These are phyloP conservation scores for Eleginops maclovinus DNA, from an alignment of 2,113 vertebrate genomes.

Conservation along the genomic window DNA sequence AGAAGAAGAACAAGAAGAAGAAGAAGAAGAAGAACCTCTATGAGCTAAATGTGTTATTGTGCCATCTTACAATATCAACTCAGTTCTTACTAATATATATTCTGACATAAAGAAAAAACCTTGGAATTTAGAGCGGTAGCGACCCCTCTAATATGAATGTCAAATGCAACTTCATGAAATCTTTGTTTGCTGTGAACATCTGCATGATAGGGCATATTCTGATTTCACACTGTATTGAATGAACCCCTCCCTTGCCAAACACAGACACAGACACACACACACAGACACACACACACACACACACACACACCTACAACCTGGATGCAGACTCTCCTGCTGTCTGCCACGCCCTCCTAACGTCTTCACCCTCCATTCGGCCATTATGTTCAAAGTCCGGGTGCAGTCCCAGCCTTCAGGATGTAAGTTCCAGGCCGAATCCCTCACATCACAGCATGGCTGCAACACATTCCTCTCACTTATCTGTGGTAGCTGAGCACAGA, in stretches of 20 bases:
- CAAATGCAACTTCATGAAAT: neutral
- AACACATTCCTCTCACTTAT: conserved; percentile 74
- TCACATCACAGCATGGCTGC: conserved; percentile 57
- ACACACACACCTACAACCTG: conserved; percentile 20
- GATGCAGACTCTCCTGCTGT: conserved; percentile 26
- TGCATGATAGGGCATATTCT: conserved; percentile 11
- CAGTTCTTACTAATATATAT: no score
- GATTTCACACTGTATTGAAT: neutral
- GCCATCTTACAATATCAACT: no score
- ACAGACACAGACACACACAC: neutral
- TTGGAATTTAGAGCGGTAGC: no score
- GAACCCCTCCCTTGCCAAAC: neutral
- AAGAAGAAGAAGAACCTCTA: no score
- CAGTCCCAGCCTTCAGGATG: conserved; percentile 29
- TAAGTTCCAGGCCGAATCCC: conserved; percentile 42
- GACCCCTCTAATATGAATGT: no score
- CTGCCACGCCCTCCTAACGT: conserved; percentile 38
- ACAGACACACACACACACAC: neutral
- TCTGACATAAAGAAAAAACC: no score
- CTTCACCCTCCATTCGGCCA: conserved; percentile 20
- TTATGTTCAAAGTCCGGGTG: conserved; percentile 39
- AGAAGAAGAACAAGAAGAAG: no score
- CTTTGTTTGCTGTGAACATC: neutral
- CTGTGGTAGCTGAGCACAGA: conserved; percentile 68
- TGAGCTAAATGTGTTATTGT: neutral